Evolutionary conservation across 2,888 invertebrate genomes (phyloP).

Genomic region (Nowickia ferox): DNA sequence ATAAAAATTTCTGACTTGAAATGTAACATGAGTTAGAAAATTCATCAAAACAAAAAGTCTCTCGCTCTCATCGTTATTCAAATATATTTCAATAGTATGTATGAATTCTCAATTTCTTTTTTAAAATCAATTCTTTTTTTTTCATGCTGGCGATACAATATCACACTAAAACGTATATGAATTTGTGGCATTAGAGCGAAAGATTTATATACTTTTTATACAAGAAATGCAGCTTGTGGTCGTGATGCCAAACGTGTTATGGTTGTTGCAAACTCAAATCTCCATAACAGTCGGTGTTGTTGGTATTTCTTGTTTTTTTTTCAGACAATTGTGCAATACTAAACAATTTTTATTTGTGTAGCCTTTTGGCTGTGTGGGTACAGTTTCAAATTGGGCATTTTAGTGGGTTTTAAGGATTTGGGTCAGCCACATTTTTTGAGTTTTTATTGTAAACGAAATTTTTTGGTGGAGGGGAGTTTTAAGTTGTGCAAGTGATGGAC

Average conservation of each 20-base stretch:
- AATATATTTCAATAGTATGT: slow-evolving; percentile 49
- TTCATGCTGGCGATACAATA: slow-evolving; percentile 17
- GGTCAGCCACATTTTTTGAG: slow-evolving; percentile 64
- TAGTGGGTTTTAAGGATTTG: slow-evolving; percentile 61
- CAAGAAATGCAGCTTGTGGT: slow-evolving; percentile 45
- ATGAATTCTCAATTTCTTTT: slow-evolving; percentile 54
- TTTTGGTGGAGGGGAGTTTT: slow-evolving; percentile 9
- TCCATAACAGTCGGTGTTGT: slow-evolving; percentile 3
- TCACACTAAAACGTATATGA: slow-evolving; percentile 42
- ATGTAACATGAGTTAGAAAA: slow-evolving; percentile 31
- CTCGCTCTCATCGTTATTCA: slow-evolving; percentile 49
- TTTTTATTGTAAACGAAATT: slow-evolving; percentile 62
- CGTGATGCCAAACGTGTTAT: slow-evolving; percentile 20
- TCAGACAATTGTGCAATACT: background rate
- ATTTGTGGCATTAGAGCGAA: slow-evolving; percentile 60
- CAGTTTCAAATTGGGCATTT: slow-evolving; percentile 54
- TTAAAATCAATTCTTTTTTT: slow-evolving; percentile 3
- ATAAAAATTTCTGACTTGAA: background rate
- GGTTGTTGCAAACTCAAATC: slow-evolving; percentile 37
- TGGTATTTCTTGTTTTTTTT: background rate
- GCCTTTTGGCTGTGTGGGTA: background rate
- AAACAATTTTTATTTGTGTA: background rate
- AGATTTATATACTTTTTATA: slow-evolving; percentile 50
- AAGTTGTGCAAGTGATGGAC: background rate
- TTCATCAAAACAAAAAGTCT: slow-evolving; percentile 43